These are phyloP conservation scores for Petromus typicus DNA, from an alignment of 2,113 vertebrate species.

Conservation along the genomic window DNA sequence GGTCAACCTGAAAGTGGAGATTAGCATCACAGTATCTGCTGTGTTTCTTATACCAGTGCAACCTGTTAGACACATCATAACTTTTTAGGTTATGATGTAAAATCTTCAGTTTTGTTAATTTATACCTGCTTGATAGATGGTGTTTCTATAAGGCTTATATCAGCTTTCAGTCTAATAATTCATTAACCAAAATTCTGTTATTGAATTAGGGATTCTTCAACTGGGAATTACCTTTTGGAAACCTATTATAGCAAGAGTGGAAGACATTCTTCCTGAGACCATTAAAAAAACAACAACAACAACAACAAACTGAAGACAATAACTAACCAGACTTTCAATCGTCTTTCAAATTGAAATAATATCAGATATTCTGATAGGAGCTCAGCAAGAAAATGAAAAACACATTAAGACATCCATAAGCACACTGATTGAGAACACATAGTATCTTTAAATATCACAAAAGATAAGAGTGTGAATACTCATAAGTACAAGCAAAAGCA, in stretches of 20 bases:
- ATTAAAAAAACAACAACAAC: too few relatives aligned
- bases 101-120: neutral
- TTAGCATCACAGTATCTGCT: neutral
- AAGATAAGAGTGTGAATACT: neutral
- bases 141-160: neutral
- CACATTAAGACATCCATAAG: neutral
- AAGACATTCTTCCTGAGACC: neutral
- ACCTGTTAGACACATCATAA: neutral
- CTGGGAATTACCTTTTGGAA: neutral
- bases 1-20: neutral
- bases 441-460: neutral
- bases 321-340: neutral
- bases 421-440: neutral
- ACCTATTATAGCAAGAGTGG: neutral
- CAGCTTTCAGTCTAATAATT: neutral
- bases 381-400: neutral
- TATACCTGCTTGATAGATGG: neutral
- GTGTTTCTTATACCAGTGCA: neutral
- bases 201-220: neutral
- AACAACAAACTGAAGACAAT: neutral
- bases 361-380: neutral
- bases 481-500: neutral
- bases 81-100: neutral
- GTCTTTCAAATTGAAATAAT: neutral
- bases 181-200: neutral